These are phyloP conservation scores for Ylistrum balloti DNA, from an alignment of 1,140 invertebrate species.

Conservation along the genomic window DNA sequence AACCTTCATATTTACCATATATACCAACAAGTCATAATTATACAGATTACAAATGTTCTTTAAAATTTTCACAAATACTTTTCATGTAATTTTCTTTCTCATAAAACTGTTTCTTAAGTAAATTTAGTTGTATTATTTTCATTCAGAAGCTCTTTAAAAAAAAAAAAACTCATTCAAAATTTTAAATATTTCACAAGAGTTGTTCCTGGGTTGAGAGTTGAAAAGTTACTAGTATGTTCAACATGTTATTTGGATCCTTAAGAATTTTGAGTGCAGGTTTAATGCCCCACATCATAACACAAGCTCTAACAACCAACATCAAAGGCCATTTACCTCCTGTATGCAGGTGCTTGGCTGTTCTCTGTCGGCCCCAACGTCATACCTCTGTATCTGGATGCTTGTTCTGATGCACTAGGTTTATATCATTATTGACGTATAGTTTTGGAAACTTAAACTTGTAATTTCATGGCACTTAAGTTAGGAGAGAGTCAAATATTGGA, in stretches of 20 bases:
- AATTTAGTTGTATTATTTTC: not conserved
- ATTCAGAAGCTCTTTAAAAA: not conserved
- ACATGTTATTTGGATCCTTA: slow-evolving; percentile 26
- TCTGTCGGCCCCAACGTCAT: not conserved
- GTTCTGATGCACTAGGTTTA: not conserved
- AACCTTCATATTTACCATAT: not conserved
- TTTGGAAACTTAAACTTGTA: not conserved
- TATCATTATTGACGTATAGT: not conserved
- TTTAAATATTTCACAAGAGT: not conserved
- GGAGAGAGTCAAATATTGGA: slow-evolving; percentile 1
- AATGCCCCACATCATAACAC: not conserved
- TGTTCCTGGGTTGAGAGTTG: not conserved
- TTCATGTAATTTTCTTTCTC: not conserved
- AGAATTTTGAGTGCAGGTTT: slow-evolving; percentile 30
- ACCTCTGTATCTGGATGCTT: not conserved
- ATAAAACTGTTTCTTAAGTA: not conserved
- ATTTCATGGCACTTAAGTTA: not conserved
- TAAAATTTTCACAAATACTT: not conserved
- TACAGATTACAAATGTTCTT: not conserved
- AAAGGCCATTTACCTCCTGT: not conserved
- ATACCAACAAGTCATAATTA: not conserved
- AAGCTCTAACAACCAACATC: not conserved
- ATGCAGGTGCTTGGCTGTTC: slow-evolving; percentile 22
- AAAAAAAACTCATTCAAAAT: not conserved
- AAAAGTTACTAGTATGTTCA: slow-evolving; percentile 23